Percentiles rank a stretch among this genome's conserved stretches.
These are phyloP conservation scores for Menura novaehollandiae DNA, from an alignment of 2,113 vertebrate species.

Conservation along the genomic window DNA sequence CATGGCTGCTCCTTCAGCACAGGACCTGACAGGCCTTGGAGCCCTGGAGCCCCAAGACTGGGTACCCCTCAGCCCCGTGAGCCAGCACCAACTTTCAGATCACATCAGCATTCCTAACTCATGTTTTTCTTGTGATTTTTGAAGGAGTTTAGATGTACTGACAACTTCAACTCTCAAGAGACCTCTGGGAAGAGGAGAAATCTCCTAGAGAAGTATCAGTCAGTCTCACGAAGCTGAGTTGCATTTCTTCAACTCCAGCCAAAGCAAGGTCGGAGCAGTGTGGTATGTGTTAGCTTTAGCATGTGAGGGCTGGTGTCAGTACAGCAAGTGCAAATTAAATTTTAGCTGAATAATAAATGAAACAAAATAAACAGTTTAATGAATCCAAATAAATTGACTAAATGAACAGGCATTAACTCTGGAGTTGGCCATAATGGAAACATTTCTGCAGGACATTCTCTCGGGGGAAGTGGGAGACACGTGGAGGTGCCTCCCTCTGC, in stretches of 20 bases:
- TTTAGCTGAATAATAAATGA: background rate
- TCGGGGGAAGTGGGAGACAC: background rate
- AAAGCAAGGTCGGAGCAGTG: background rate
- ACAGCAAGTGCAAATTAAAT: background rate
- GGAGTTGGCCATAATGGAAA: background rate
- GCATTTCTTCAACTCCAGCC: background rate
- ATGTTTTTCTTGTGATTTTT: background rate
- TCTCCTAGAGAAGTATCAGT: background rate
- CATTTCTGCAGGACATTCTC: background rate
- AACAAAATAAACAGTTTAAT: background rate
- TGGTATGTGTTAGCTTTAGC: background rate
- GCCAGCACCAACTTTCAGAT: background rate
- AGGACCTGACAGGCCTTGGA: background rate
- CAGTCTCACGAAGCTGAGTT: background rate
- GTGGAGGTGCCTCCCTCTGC: background rate
- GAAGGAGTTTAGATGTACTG: background rate
- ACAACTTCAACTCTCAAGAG: background rate
- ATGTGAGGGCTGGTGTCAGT: background rate
- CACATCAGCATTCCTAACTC: fast-evolving
- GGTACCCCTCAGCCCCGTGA: background rate
- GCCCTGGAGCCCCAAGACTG: background rate
- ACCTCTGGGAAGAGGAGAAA: background rate
- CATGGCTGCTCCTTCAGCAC: fast-evolving
- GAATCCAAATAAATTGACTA: background rate
- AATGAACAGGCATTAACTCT: background rate